Base-by-base conservation (phyloP, 2,113 vertebrate genomes). In the Hepsetus odoe region DNA sequence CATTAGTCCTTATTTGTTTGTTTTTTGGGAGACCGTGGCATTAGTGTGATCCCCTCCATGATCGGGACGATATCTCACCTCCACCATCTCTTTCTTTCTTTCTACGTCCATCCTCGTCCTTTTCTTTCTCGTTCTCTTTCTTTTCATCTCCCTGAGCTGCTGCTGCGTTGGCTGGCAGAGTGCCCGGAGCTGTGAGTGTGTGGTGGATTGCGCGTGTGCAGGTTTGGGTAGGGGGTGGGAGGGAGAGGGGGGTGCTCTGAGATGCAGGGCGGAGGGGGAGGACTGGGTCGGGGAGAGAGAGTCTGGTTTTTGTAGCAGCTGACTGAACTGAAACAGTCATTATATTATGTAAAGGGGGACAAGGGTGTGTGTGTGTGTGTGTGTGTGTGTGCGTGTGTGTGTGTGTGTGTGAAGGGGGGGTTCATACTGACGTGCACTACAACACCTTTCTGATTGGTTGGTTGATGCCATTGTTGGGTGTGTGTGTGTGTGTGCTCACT, bases 111-210 rank as follows among this genome's bases (percentile, higher is more conserved):
- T 68, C 38, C 75, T 28, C 44, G 32, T 67, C 26, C 79, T 65
- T 44, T 59, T 59, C 72, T 59, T 10, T 51, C 69, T 64, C 61
- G 55, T 24, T 81, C 65, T 86, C 58, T 86, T 84, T 80, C 76
- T 83, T 81, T 80, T 78, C 56, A 56, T 77, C 69, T 75, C 79
- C 38, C 51, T 42, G 70, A 75, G 82, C 85, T 81, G 84, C 86
- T 84, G 82, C 89, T 88, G 85, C 84, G 26, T 81, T 83, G 77
- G 81, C 84, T 91, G 89, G 90, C 88, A 81, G 62, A 56, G 80
- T 58, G 85, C 90, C 89, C 79, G 79, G 49, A 82, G 80, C 81
- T 72, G 38, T 49, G 80, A 83, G 88, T 81, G 80, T 77, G 85
- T 82, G 75, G 56, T 77, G 76, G 79, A 82, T 79, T 83, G 83